phyloP scores from a whole-genome alignment of 2,113 vertebrate species.

The Stigmatopora argus region DNA sequence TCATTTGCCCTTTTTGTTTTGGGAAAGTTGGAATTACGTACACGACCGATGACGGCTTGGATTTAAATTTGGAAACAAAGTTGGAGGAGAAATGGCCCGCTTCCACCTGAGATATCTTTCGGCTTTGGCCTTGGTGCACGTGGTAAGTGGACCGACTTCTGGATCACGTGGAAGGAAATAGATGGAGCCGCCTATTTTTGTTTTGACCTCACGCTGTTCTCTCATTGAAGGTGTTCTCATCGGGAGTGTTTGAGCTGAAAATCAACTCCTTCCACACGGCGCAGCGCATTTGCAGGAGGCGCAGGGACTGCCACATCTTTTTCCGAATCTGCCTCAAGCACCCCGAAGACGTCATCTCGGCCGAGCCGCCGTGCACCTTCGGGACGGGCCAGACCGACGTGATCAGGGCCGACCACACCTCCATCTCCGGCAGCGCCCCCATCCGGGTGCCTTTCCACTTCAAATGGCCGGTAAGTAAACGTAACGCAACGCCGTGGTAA shows the following conservation, averaged over 20 bases:
- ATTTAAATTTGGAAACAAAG: slow-evolving; percentile 4
- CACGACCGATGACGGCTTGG: slow-evolving; percentile 37
- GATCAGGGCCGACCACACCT: slow-evolving; percentile 69
- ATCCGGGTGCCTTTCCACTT: slow-evolving; percentile 81
- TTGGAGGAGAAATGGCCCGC: slow-evolving; percentile 48
- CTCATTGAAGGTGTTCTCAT: slow-evolving; percentile 66
- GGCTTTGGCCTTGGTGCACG: slow-evolving; percentile 42
- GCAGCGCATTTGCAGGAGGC: slow-evolving; percentile 61
- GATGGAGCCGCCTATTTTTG: background rate
- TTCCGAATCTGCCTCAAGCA: slow-evolving; percentile 86
- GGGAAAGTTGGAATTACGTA: slow-evolving; percentile 8
- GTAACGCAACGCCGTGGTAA: too few species aligned
- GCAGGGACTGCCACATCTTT: slow-evolving; percentile 77
- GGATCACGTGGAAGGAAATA: background rate
- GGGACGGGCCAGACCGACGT: slow-evolving; percentile 76
- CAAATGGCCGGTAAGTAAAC: slow-evolving; percentile 81
- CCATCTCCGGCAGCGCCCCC: slow-evolving; percentile 69
- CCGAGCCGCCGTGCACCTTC: slow-evolving; percentile 81
- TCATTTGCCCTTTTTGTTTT: slow-evolving; percentile 10
- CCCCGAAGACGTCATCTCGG: slow-evolving; percentile 73
- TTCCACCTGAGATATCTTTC: slow-evolving; percentile 47
- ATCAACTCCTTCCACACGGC: slow-evolving; percentile 77
- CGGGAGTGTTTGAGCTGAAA: slow-evolving; percentile 86
- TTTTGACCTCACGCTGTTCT: slow-evolving; percentile 6
- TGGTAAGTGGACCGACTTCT: slow-evolving; percentile 42